These are phyloP conservation scores for Aradophagus sp. DNA, from an alignment of 1,140 invertebrate genomes.

Conservation along the genomic window DNA sequence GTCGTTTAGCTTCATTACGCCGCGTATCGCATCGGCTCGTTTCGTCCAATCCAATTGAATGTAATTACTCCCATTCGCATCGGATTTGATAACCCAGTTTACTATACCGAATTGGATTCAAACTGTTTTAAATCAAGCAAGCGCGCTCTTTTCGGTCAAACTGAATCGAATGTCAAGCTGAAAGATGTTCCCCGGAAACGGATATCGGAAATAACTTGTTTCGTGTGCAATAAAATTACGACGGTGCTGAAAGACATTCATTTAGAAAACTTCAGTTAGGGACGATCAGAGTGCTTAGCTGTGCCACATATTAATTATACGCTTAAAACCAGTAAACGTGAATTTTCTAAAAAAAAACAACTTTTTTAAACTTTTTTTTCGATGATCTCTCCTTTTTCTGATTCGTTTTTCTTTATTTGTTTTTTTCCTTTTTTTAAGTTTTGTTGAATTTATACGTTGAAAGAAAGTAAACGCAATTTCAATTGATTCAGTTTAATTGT, in stretches of 20 bases:
- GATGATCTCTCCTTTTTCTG: slow-evolving; percentile 3
- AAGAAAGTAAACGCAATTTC: too few relatives aligned
- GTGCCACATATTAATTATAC: slow-evolving; percentile 5
- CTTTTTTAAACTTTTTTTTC: slow-evolving; percentile 6
- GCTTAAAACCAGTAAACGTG: slow-evolving; percentile 20
- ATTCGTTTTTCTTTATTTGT: not conserved
- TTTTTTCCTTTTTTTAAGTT: slow-evolving; percentile 10
- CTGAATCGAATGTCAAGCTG: too few relatives aligned
- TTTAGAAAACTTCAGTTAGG: slow-evolving; percentile 15
- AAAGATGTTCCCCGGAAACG: slow-evolving; percentile 3
- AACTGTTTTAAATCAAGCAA: too few relatives aligned
- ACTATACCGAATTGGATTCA: too few relatives aligned
- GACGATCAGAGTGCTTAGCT: slow-evolving; percentile 17
- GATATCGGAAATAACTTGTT: slow-evolving; percentile 25
- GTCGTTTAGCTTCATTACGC: too few relatives aligned
- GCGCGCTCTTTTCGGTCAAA: too few relatives aligned
- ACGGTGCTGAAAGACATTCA: slow-evolving; percentile 22
- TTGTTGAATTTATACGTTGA: too few relatives aligned
- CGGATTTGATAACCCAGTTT: too few relatives aligned
- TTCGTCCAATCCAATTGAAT: too few relatives aligned
- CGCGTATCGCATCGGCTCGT: too few relatives aligned
- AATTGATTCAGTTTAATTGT: slow-evolving; percentile 9
- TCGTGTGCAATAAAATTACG: slow-evolving; percentile 30
- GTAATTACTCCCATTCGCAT: too few relatives aligned
- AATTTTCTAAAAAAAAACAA: slow-evolving; percentile 25